Evolutionary conservation across 1,140 invertebrate species (phyloP).

Genomic region (Temnothorax nylanderi): DNA sequence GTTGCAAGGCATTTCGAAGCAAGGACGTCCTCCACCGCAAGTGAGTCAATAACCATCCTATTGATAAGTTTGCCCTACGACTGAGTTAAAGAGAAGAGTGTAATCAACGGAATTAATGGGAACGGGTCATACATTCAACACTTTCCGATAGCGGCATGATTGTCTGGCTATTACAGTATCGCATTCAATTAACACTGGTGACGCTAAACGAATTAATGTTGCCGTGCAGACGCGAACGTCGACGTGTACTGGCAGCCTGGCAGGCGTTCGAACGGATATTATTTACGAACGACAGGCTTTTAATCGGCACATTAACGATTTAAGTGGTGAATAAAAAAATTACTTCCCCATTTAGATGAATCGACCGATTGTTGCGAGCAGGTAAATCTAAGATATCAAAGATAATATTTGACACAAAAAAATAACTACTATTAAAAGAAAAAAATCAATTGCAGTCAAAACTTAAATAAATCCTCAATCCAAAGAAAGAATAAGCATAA

Average conservation of each 20-base stretch:
- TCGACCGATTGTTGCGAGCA: background rate
- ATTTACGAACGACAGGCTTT: slow-evolving; percentile 31
- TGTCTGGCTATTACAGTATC: slow-evolving; percentile 46
- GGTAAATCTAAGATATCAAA: background rate
- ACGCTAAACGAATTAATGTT: slow-evolving; percentile 47
- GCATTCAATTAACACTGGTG: slow-evolving; percentile 35
- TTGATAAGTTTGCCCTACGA: slow-evolving; percentile 30
- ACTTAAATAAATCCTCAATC: background rate
- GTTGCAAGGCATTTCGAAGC: slow-evolving; percentile 32
- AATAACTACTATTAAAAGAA: background rate
- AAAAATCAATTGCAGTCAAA: background rate
- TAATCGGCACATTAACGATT: slow-evolving; percentile 38
- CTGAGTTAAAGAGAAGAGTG: slow-evolving; percentile 29
- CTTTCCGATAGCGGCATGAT: slow-evolving; percentile 19
- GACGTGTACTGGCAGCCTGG: slow-evolving; percentile 8
- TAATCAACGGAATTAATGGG: slow-evolving; percentile 38
- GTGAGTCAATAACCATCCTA: slow-evolving; percentile 36
- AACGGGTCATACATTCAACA: slow-evolving; percentile 14
- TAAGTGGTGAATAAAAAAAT: background rate
- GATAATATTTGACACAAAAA: background rate
- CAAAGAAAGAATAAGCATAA: background rate
- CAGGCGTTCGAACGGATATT: background rate
- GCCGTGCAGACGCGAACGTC: background rate
- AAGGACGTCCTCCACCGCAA: slow-evolving; percentile 4
- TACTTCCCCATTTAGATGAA: background rate